Conservation (phyloP, 2,113 vertebrate genomes). For the Chrysemys picta region DNA sequence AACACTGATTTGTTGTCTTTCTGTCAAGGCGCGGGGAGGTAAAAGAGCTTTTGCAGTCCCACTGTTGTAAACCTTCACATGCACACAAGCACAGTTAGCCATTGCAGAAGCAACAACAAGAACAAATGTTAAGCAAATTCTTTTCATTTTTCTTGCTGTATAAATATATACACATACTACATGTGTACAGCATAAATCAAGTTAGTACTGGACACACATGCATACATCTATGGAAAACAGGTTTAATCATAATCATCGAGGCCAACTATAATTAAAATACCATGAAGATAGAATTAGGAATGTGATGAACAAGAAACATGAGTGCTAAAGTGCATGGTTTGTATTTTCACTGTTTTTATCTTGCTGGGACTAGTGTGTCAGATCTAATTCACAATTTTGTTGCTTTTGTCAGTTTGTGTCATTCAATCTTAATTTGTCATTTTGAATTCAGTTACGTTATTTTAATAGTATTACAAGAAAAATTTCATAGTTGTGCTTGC, state of each 20-base stretch:
- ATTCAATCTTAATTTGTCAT: not conserved
- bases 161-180: not conserved
- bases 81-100: not conserved
- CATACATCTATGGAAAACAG: not conserved
- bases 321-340: not conserved
- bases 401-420: constrained; percentile 3
- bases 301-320: not conserved
- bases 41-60: not conserved
- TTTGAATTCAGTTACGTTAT: not conserved
- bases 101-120: not conserved
- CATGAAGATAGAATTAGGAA: not conserved
- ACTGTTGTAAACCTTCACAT: not conserved
- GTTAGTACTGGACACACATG: not conserved
- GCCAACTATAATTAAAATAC: not conserved
- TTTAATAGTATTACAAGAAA: constrained; percentile 20
- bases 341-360: not conserved
- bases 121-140: not conserved
- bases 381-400: not conserved
- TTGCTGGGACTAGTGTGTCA: not conserved
- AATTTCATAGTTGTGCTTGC: not conserved
- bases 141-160: not conserved
- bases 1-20: not conserved
- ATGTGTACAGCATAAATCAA: fast-evolving
- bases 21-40: not conserved
- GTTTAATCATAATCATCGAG: not conserved